A percentile compares a stretch with the other conserved stretches of the same genome.
Evolutionary conservation across 2,113 vertebrate species (phyloP).

Genomic region (Hemibagrus wyckioides): DNA sequence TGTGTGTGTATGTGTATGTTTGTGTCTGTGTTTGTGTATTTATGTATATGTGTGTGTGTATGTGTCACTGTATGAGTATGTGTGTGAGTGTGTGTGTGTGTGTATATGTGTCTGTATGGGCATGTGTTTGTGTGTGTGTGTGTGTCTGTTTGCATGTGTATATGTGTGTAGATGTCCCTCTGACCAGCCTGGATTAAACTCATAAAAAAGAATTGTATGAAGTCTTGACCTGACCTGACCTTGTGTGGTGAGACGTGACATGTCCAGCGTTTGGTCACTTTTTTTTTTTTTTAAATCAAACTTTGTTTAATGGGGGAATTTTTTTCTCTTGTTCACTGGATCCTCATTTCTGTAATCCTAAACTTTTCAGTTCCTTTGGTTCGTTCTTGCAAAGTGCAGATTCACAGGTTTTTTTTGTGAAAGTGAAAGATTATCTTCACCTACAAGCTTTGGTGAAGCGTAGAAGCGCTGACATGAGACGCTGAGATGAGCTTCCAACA

Average conservation of each 20-base stretch:
- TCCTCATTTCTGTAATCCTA: not conserved
- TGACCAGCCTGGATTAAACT: not conserved
- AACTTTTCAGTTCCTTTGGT: not conserved
- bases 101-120: no score
- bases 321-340: not conserved
- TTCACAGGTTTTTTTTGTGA: not conserved
- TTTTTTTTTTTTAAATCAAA: no score
- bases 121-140: no score
- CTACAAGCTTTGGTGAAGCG: not conserved
- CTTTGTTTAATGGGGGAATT: not conserved
- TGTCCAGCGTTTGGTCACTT: not conserved
- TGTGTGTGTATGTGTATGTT: no score
- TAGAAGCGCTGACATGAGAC: not conserved
- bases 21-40: no score
- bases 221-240: not conserved
- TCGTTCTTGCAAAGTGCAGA: not conserved
- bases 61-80: no score
- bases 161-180: no score
- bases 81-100: no score
- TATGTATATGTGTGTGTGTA: no score
- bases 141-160: no score
- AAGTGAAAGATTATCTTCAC: not conserved
- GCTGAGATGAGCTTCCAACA: not conserved
- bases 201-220: no score
- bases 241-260: not conserved